phyloP scores from a whole-genome alignment of 2,113 vertebrate genomes.

The Peromyscus leucopus region DNA sequence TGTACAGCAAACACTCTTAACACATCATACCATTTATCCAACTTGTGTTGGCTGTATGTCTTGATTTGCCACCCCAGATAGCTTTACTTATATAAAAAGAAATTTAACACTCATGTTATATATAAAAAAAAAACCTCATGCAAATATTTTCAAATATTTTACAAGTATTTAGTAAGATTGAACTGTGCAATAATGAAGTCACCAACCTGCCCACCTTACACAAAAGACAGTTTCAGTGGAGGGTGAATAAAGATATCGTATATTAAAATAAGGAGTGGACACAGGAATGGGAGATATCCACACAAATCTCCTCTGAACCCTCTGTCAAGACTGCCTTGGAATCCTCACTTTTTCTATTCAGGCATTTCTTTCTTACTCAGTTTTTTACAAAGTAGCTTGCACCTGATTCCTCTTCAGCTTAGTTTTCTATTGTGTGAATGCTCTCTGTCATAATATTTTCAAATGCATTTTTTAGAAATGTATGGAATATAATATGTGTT shows the following conservation, averaged over 20 bases:
- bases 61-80: not conserved
- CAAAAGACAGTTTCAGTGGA: not conserved
- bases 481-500: not conserved
- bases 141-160: constrained; percentile 2
- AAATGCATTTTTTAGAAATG: not conserved
- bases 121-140: not conserved
- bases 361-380: not conserved
- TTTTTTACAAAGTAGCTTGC: not conserved
- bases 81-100: constrained; percentile 10
- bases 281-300: not conserved
- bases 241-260: not conserved
- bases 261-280: not conserved
- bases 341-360: not conserved
- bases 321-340: not conserved
- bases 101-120: not conserved
- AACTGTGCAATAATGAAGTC: not conserved
- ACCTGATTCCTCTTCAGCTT: not conserved
- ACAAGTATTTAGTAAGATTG: not conserved
- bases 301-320: not conserved
- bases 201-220: not conserved
- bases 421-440: not conserved
- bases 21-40: not conserved
- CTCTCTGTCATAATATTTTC: not conserved
- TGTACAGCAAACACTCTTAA: not conserved
- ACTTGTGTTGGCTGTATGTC: not conserved